These are phyloP conservation scores for Cheumatopsyche charites DNA, from an alignment of 1,140 invertebrate species.

Conservation along the genomic window DNA sequence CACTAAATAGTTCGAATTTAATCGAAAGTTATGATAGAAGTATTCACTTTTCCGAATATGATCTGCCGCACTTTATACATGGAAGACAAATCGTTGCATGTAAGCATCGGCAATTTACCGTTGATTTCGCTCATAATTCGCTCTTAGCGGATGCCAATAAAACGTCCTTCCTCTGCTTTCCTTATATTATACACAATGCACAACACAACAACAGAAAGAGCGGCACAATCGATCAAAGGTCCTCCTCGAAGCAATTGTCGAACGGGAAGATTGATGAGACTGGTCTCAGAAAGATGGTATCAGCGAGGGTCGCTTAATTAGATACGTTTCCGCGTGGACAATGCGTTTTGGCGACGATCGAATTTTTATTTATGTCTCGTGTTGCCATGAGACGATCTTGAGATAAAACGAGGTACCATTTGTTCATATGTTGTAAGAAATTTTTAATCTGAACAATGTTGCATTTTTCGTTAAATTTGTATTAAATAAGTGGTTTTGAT, in stretches of 20 bases:
- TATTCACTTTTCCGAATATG: too few species aligned
- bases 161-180: neutral
- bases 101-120: neutral
- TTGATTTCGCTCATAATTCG: constrained; percentile 16
- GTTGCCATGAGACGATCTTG: too few species aligned
- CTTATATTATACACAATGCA: constrained; percentile 1
- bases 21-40: too few species aligned
- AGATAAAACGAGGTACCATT: too few species aligned
- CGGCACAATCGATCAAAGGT: constrained; percentile 28
- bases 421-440: too few species aligned
- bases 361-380: too few species aligned
- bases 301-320: neutral
- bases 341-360: neutral
- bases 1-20: too few species aligned
- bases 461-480: too few species aligned
- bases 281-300: neutral
- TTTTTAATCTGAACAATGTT: too few species aligned
- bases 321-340: constrained; percentile 2
- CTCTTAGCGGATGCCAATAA: neutral
- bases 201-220: constrained; percentile 5
- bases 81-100: too few species aligned
- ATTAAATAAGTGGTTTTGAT: too few species aligned
- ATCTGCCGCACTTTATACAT: too few species aligned
- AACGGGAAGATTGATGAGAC: constrained; percentile 17
- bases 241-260: constrained; percentile 21